These are phyloP conservation scores for Iphiclides podalirius DNA, from an alignment of 2,888 invertebrate species.

Conservation along the genomic window DNA sequence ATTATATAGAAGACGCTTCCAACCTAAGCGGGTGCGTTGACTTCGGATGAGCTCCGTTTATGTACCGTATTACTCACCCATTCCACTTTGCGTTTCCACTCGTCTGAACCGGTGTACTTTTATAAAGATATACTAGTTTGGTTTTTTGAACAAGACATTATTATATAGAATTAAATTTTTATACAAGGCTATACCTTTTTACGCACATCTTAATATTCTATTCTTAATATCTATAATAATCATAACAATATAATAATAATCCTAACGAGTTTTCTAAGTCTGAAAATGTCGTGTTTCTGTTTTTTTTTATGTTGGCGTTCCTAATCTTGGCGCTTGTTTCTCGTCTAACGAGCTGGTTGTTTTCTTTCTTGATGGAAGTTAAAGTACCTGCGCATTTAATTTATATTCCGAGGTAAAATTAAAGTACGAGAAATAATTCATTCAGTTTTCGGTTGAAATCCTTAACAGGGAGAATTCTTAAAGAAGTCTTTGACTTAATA, in stretches of 20 bases:
- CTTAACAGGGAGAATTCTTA: conserved; percentile 3
- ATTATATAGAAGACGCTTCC: conserved; percentile 62
- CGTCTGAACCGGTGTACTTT: conserved; percentile 6
- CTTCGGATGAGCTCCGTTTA: conserved; percentile 40
- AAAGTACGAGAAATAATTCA: conserved; percentile 10
- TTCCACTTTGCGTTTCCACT: conserved; percentile 15
- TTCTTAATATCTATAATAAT: no score
- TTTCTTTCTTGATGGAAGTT: conserved; percentile 11
- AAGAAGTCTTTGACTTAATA: conserved; percentile 3
- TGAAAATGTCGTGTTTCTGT: not conserved
- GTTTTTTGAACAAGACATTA: no score
- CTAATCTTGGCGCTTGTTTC: conserved; percentile 9
- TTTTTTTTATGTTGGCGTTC: not conserved
- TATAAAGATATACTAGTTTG: no score
- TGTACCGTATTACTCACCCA: conserved; percentile 17
- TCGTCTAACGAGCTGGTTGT: conserved; percentile 2
- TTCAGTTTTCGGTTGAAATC: conserved; percentile 4
- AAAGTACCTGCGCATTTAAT: conserved; percentile 16
- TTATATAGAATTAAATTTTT: no score
- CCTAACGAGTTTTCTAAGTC: not conserved
- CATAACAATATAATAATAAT: no score
- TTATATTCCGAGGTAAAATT: conserved; percentile 4
- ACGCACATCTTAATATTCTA: no score
- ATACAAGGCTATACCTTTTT: no score
- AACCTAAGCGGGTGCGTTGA: conserved; percentile 65